These are phyloP conservation scores for Pelochelys cantorii DNA, from an alignment of 2,797 vertebrate species.

Conservation along the genomic window DNA sequence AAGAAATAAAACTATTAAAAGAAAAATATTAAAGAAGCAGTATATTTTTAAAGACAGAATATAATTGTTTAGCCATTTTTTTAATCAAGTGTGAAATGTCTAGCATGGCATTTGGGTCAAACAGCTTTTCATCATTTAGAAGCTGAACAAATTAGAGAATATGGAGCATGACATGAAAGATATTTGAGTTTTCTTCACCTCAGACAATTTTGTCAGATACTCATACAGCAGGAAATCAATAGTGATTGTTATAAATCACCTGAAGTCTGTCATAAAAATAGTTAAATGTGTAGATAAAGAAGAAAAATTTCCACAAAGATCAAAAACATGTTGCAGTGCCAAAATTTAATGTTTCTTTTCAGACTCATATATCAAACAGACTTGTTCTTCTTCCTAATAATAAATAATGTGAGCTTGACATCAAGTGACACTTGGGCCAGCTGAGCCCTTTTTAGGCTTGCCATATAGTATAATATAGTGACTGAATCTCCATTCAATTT, in stretches of 20 bases:
- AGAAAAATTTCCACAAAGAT: constrained; percentile 20
- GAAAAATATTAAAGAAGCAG: neutral
- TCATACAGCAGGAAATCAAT: neutral
- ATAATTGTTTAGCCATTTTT: neutral
- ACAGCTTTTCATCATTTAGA: neutral
- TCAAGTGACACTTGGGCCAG: neutral
- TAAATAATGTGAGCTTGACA: neutral
- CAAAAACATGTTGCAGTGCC: neutral
- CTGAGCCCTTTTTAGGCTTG: constrained; percentile 6
- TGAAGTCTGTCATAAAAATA: constrained; percentile 10
- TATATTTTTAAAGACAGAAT: neutral
- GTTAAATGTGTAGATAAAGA: neutral
- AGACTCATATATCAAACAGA: neutral
- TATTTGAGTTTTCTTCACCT: neutral
- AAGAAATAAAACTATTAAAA: neutral
- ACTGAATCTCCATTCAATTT: neutral
- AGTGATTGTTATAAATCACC: neutral
- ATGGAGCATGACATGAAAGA: neutral
- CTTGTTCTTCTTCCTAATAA: neutral
- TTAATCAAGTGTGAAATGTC: neutral
- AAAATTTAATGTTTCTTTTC: neutral
- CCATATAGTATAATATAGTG: neutral
- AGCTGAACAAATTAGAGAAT: neutral
- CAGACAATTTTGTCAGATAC: constrained; percentile 19
- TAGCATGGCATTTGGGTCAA: neutral